Conservation (phyloP, 1,140 invertebrate genomes). For the Ceratina calcarata region DNA sequence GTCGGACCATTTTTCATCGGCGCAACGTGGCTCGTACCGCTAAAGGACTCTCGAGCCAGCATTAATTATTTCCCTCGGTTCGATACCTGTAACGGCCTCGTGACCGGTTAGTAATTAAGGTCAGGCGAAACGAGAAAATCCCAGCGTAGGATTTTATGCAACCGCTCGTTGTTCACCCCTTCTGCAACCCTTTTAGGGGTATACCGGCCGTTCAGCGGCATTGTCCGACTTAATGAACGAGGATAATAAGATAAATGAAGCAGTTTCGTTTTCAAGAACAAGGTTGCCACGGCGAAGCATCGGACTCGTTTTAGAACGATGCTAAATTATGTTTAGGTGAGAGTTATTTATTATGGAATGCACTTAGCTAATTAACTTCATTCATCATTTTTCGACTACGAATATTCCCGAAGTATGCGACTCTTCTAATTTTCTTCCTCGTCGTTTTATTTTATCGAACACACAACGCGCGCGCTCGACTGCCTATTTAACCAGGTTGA, state of each 20-base stretch:
- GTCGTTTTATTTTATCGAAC: too few species aligned
- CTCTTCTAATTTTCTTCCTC: too few species aligned
- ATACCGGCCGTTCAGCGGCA: background rate
- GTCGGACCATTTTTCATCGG: conserved; percentile 27
- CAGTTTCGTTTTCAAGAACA: background rate
- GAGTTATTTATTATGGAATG: too few species aligned
- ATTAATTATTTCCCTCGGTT: conserved; percentile 37
- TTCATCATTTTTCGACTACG: too few species aligned
- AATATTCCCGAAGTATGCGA: too few species aligned
- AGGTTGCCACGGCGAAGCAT: background rate
- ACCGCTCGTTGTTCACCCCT: background rate
- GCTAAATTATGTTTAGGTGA: too few species aligned
- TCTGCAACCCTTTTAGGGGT: conserved; percentile 2
- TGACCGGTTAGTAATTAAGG: conserved; percentile 52
- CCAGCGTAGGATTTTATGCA: conserved; percentile 17
- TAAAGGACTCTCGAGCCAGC: conserved; percentile 10
- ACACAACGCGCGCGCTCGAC: too few species aligned
- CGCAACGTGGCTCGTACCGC: background rate
- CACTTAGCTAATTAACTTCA: too few species aligned
- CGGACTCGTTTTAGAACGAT: background rate
- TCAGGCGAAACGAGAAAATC: conserved; percentile 26
- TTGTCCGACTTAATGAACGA: conserved; percentile 5
- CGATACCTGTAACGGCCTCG: conserved; percentile 25
- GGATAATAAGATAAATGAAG: conserved; percentile 5
- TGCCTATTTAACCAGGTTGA: too few species aligned